phyloP scores from a whole-genome alignment of 2,113 vertebrate species.

The Psittacus erithacus region DNA sequence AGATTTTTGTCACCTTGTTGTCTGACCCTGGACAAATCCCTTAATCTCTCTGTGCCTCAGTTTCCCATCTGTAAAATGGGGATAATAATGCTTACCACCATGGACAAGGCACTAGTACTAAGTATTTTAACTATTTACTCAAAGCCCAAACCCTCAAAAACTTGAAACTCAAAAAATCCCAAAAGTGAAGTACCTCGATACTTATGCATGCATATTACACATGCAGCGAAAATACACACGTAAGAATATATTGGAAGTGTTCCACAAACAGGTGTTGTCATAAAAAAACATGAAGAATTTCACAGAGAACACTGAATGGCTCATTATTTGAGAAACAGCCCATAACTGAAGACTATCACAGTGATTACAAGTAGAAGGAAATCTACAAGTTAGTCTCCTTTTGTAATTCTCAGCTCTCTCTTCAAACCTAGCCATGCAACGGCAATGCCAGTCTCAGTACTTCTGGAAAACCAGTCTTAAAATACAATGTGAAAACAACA shows the following conservation, averaged over 20 bases:
- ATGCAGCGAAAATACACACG: background rate
- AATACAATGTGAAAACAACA: background rate
- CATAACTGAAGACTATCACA: background rate
- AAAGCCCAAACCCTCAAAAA: background rate
- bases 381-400: background rate
- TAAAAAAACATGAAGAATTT: background rate
- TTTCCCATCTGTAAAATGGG: slow-evolving; percentile 8
- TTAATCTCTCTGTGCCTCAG: background rate
- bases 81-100: background rate
- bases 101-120: background rate
- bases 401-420: background rate
- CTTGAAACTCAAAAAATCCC: background rate
- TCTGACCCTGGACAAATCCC: background rate
- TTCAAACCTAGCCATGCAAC: background rate
- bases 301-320: background rate
- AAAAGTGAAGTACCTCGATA: background rate
- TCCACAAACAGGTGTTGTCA: background rate
- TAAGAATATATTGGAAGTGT: background rate
- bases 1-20: background rate
- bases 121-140: background rate
- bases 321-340: background rate
- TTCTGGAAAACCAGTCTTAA: background rate
- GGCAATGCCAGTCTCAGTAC: background rate
- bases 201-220: background rate
- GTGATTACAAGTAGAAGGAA: background rate